A percentile compares a stretch with the other conserved stretches of the same genome.
Evolutionary conservation across 92 coral and sea anemone species (phyloP).

Genomic region (Epizoanthus ramosus): DNA sequence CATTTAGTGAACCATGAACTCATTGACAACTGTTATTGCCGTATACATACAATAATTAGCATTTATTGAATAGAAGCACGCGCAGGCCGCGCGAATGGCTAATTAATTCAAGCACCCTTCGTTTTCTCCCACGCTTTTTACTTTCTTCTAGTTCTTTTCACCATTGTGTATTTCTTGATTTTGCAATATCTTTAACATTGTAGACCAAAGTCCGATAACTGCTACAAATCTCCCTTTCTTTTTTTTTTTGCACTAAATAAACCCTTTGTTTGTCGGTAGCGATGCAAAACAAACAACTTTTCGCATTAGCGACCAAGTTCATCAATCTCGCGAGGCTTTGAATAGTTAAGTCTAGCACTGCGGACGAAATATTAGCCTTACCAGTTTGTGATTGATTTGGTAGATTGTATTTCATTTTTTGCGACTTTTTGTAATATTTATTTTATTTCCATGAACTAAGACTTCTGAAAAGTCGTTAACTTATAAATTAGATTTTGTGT

Average conservation of each 20-base stretch:
- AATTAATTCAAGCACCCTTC: background rate
- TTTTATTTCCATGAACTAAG: too few relatives aligned
- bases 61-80: slow-evolving; percentile 20
- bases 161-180: background rate
- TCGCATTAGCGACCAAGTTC: background rate
- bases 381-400: too few relatives aligned
- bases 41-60: slow-evolving; percentile 5
- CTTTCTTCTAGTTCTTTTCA: background rate
- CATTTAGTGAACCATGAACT: background rate
- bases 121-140: slow-evolving; percentile 15
- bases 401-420: too few relatives aligned
- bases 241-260: background rate
- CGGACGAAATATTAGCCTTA: too few relatives aligned
- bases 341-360: background rate
- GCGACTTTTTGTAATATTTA: too few relatives aligned
- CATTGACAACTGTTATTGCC: background rate
- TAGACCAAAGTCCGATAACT: slow-evolving; percentile 6
- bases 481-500: background rate
- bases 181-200: background rate
- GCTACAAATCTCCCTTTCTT: background rate
- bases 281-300: background rate
- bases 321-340: background rate
- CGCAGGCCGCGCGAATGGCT: slow-evolving; percentile 15
- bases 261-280: background rate
- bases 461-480: too few relatives aligned